These are phyloP conservation scores for Holacanthus passer DNA, from an alignment of 2,113 vertebrate genomes.

Conservation along the genomic window DNA sequence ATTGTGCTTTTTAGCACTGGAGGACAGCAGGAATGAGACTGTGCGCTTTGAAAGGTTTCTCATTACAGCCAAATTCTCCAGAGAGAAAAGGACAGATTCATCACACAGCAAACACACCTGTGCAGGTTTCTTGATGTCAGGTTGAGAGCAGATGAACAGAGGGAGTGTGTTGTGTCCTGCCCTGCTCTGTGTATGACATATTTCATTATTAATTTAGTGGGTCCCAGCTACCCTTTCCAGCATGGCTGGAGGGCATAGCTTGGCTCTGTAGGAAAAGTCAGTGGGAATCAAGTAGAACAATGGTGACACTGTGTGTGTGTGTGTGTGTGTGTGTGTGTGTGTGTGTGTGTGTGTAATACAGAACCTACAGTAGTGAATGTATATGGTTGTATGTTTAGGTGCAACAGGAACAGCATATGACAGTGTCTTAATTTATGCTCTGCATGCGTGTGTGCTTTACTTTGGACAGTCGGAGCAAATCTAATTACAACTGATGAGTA, in stretches of 20 bases:
- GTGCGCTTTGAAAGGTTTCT: not conserved
- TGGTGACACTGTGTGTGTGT: not conserved
- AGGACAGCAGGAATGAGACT: not conserved
- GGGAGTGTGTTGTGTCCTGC: slow-evolving; percentile 15
- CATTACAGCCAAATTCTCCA: not conserved
- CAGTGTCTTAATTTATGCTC: not conserved
- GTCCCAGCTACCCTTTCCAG: not conserved
- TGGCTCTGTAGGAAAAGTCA: not conserved
- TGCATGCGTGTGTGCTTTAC: not conserved
- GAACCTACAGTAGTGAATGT: not conserved
- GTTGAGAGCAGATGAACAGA: not conserved
- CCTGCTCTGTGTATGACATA: slow-evolving; percentile 27
- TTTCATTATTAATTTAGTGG: slow-evolving; percentile 45
- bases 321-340: slow-evolving; percentile 3
- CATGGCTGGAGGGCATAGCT: slow-evolving; percentile 13
- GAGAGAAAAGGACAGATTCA: not conserved
- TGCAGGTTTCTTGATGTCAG: not conserved
- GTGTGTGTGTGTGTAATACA: not conserved
- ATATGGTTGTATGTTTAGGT: not conserved
- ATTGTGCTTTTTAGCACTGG: slow-evolving; percentile 5
- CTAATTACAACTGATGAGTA: not conserved
- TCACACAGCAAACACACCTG: not conserved
- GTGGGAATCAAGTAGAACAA: slow-evolving; percentile 14
- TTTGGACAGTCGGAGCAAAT: not conserved
- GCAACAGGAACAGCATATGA: not conserved